Conservation (phyloP, 2,113 vertebrate species). For the Apus apus region DNA sequence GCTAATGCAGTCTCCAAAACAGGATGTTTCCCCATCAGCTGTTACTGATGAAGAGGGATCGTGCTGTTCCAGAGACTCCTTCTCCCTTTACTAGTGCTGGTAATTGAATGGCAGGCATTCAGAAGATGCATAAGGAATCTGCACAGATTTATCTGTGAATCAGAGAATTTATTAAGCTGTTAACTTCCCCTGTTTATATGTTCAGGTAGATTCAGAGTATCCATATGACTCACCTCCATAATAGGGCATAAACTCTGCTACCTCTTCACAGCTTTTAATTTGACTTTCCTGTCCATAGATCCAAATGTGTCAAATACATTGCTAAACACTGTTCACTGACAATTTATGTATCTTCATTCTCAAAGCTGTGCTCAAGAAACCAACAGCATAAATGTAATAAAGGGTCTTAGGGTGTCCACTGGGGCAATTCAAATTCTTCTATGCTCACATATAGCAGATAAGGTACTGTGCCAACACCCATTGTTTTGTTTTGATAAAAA, state of each 20-base stretch:
- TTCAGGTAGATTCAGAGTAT: neutral
- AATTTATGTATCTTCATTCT: neutral
- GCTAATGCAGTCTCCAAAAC: neutral
- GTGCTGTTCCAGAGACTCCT: neutral
- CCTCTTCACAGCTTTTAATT: neutral
- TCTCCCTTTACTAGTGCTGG: neutral
- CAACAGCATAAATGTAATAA: neutral
- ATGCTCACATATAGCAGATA: neutral
- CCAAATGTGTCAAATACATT: neutral
- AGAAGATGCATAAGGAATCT: neutral
- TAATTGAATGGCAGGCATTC: neutral
- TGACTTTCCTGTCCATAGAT: neutral
- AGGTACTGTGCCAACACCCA: neutral
- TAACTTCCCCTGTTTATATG: neutral
- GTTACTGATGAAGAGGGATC: neutral
- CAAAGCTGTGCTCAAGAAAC: neutral
- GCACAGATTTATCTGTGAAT: neutral
- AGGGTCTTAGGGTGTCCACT: neutral
- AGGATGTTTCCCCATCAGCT: neutral
- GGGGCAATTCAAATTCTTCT: neutral
- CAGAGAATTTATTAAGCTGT: neutral
- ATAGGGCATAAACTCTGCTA: rapidly evolving
- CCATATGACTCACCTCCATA: rapidly evolving
- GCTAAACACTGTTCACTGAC: neutral
- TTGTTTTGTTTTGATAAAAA: constrained; percentile 8